These are phyloP conservation scores for Mya arenaria DNA, from an alignment of 1,140 invertebrate genomes.

Conservation along the genomic window DNA sequence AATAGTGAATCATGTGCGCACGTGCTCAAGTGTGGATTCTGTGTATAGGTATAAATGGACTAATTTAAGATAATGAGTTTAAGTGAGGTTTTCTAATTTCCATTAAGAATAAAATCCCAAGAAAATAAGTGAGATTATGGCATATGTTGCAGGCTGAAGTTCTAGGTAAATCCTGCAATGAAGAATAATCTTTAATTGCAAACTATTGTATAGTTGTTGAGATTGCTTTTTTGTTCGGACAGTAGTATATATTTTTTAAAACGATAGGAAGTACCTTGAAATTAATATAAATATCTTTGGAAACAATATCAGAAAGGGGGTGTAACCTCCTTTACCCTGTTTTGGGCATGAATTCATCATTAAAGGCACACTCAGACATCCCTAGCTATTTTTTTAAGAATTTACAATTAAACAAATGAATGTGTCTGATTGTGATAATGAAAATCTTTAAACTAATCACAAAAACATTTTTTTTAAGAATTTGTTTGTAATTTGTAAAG, in stretches of 20 bases:
- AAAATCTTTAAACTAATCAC: background rate
- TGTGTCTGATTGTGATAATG: background rate
- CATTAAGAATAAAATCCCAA: background rate
- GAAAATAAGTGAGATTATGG: background rate
- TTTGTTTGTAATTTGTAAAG: background rate
- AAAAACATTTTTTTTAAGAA: background rate
- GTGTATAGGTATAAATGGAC: conserved; percentile 47
- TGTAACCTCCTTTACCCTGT: no score
- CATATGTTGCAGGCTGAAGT: background rate
- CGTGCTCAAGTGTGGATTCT: conserved; percentile 63
- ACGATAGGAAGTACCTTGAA: no score
- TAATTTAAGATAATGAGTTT: no score
- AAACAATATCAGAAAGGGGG: no score
- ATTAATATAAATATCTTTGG: no score
- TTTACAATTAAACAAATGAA: background rate
- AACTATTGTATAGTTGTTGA: background rate
- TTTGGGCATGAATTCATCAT: no score
- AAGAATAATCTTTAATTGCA: background rate
- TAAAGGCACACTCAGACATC: background rate
- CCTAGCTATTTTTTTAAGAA: background rate
- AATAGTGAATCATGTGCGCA: conserved; percentile 61
- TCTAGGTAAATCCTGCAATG: background rate
- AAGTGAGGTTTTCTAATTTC: conserved; percentile 43
- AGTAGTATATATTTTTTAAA: no score
- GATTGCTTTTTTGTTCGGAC: background rate